Evolutionary conservation across 2,797 vertebrate species (phyloP).

Genomic region (Parambassis ranga): DNA sequence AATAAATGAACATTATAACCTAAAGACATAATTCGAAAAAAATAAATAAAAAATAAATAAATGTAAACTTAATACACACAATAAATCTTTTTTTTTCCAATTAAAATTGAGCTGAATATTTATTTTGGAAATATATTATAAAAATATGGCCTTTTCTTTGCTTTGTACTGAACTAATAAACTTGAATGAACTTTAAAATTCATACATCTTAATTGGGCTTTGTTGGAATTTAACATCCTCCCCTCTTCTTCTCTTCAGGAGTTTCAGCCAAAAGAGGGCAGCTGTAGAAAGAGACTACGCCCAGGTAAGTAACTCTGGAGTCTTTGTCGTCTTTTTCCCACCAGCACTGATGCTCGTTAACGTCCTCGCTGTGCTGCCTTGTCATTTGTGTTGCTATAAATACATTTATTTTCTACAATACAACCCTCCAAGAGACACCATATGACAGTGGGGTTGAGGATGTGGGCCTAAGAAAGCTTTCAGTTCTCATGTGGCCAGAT

Average conservation of each 20-base stretch:
- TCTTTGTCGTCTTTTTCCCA: neutral
- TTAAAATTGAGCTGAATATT: too few species aligned
- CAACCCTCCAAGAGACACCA: conserved; percentile 13
- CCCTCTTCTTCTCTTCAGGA: conserved; percentile 72
- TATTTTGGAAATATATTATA: too few species aligned
- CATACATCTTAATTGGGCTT: neutral
- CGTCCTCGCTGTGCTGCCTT: conserved; percentile 9
- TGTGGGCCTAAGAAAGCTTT: conserved; percentile 36
- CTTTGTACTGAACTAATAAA: too few species aligned
- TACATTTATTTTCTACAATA: neutral
- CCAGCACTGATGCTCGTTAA: neutral
- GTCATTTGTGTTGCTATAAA: conserved; percentile 45
- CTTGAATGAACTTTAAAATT: too few species aligned
- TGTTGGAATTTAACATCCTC: neutral
- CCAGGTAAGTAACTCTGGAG: conserved; percentile 82
- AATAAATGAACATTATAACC: too few species aligned
- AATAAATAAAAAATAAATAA: too few species aligned
- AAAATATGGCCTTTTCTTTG: too few species aligned
- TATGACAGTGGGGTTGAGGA: conserved; percentile 18
- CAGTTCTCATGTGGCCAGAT: conserved; percentile 33
- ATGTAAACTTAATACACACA: too few species aligned
- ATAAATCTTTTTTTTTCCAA: too few species aligned
- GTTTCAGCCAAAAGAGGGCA: conserved; percentile 93
- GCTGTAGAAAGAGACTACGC: conserved; percentile 94
- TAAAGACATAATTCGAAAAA: too few species aligned